These are phyloP conservation scores for Drosophila robusta DNA, from an alignment of 2,888 invertebrate genomes.

Conservation along the genomic window DNA sequence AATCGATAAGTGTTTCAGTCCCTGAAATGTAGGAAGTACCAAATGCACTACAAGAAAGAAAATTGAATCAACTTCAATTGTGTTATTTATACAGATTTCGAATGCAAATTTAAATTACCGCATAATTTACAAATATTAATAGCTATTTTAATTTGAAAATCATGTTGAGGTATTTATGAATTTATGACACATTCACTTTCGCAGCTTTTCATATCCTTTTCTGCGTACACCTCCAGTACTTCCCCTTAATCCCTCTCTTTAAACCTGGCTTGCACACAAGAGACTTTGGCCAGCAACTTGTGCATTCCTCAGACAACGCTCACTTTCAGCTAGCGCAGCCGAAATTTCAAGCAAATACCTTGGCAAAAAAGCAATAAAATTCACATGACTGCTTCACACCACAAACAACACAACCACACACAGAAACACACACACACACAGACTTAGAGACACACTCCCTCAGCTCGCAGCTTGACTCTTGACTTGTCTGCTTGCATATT, in stretches of 20 bases:
- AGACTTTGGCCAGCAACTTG: constrained; percentile 49
- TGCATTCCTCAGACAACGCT: constrained; percentile 41
- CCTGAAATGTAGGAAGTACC: too few species aligned
- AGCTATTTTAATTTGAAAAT: not conserved
- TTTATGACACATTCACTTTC: too few species aligned
- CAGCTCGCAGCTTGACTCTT: constrained; percentile 57
- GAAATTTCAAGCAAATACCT: constrained; percentile 46
- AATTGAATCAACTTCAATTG: too few species aligned
- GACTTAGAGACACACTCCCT: constrained; percentile 24
- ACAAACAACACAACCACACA: constrained; percentile 20
- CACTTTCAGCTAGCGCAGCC: constrained; percentile 48
- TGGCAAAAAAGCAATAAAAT: constrained; percentile 56
- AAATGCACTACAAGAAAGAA: too few species aligned
- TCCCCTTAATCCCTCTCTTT: not conserved
- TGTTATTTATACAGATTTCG: too few species aligned
- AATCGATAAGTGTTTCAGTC: too few species aligned
- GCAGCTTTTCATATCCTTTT: not conserved
- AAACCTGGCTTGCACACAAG: constrained; percentile 29
- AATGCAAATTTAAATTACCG: too few species aligned
- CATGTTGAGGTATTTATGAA: not conserved
- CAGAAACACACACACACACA: constrained; percentile 14
- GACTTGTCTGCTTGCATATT: constrained; percentile 67
- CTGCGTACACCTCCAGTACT: too few species aligned
- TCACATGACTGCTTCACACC: constrained; percentile 69
- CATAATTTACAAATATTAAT: too few species aligned